phyloP scores from a whole-genome alignment of 2,888 invertebrate species.

The Tyria jacobaeae region DNA sequence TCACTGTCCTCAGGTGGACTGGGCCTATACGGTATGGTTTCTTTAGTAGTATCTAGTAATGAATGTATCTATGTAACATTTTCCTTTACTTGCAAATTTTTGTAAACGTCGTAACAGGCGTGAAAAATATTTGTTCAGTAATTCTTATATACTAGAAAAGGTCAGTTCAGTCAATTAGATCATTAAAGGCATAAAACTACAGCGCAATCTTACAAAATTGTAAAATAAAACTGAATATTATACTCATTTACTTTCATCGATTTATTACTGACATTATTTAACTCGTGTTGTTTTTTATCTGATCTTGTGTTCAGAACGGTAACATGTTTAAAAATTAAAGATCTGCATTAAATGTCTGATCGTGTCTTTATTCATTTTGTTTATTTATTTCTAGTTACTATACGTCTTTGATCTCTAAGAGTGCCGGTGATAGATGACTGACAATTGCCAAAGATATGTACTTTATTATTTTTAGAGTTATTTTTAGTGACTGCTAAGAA shows the following conservation, averaged over 20 bases:
- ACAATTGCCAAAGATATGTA: constrained; percentile 16
- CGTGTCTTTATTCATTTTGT: constrained; percentile 42
- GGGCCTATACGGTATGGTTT: too few species aligned
- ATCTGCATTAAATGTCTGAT: constrained; percentile 42
- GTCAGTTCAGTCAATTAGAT: neutral
- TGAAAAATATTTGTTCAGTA: neutral
- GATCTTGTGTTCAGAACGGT: constrained; percentile 25
- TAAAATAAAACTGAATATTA: constrained; percentile 1
- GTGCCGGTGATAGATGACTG: constrained; percentile 30
- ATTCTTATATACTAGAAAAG: neutral
- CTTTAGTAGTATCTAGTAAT: too few species aligned
- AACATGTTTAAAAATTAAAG: constrained; percentile 43
- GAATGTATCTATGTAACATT: too few species aligned
- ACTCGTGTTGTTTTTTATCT: constrained; percentile 42
- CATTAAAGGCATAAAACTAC: neutral
- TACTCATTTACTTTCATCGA: constrained; percentile 4
- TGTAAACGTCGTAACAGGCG: neutral
- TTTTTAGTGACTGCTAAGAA: neutral
- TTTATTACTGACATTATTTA: constrained; percentile 20
- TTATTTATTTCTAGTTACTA: constrained; percentile 45
- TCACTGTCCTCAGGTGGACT: too few species aligned
- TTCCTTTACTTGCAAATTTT: too few species aligned
- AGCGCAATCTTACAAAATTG: neutral
- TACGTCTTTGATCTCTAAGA: constrained; percentile 46
- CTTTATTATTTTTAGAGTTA: constrained; percentile 11